phyloP scores from a whole-genome alignment of 1,140 invertebrate genomes.

The Laodelphax striatellus region DNA sequence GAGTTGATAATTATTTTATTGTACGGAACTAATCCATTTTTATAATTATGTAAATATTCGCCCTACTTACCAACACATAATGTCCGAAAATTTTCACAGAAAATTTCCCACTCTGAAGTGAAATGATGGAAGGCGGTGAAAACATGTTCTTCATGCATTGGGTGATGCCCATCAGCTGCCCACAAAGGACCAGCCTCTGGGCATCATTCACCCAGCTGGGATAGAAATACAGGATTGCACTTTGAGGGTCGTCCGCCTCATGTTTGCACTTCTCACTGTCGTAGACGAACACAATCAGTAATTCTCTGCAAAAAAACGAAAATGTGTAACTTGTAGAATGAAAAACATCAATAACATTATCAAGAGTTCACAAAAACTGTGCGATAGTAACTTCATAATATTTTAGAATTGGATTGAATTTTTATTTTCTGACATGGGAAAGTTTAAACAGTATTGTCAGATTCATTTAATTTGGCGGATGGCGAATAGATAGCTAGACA shows the following conservation, averaged over 20 bases:
- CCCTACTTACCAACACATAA: conserved; percentile 54
- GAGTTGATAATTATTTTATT: no score
- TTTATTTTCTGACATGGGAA: no score
- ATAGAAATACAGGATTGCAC: conserved; percentile 78
- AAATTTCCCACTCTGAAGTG: conserved; percentile 74
- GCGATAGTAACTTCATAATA: no score
- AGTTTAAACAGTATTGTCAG: no score
- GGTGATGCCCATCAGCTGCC: conserved; percentile 69
- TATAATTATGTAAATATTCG: neutral
- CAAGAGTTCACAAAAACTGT: no score
- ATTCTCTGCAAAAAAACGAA: conserved; percentile 49
- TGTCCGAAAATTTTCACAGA: conserved; percentile 63
- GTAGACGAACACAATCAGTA: conserved; percentile 79
- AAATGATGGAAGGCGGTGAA: conserved; percentile 55
- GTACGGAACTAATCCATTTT: no score
- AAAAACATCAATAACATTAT: no score
- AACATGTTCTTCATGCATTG: conserved; percentile 64
- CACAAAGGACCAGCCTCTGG: conserved; percentile 63
- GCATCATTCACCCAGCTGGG: conserved; percentile 73
- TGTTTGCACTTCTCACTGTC: conserved; percentile 61
- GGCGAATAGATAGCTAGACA: no score
- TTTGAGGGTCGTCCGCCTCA: conserved; percentile 74
- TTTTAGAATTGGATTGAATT: no score
- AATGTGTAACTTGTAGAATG: neutral
- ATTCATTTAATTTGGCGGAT: no score